Percentiles rank a stretch among this genome's conserved stretches.
Conservation (phyloP, 1,140 invertebrate species). For the Phymorhynchus buccinoides region DNA sequence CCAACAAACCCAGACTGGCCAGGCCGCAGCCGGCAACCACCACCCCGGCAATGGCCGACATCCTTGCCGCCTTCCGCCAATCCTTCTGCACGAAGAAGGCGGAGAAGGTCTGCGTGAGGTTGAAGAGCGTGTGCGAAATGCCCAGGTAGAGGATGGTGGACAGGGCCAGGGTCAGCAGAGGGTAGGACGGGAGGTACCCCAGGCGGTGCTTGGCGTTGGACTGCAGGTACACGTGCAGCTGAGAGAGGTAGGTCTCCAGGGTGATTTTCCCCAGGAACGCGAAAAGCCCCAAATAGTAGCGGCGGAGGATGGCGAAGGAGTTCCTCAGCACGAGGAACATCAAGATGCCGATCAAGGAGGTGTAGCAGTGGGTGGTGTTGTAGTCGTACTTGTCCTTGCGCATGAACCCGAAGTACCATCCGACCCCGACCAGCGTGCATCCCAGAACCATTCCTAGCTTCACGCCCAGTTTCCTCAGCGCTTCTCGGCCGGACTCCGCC, state of each 20-base stretch:
- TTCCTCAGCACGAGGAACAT: conserved; percentile 60
- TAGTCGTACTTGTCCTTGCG: conserved; percentile 57
- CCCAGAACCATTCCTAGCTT: conserved; percentile 41
- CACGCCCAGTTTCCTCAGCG: conserved; percentile 20
- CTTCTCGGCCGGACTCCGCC: conserved; percentile 8
- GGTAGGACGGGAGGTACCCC: conserved; percentile 54
- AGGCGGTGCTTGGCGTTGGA: conserved; percentile 62
- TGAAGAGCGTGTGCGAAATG: conserved; percentile 56
- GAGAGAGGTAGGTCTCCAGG: conserved; percentile 64
- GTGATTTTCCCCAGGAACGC: conserved; percentile 62
- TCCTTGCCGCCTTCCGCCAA: conserved; percentile 25
- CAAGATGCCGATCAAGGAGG: conserved; percentile 57
- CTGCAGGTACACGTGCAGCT: conserved; percentile 64
- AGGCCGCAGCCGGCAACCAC: neutral
- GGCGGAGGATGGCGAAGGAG: conserved; percentile 47
- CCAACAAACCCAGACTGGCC: neutral
- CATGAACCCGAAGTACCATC: conserved; percentile 54
- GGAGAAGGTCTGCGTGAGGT: conserved; percentile 57
- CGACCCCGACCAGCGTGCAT: conserved; percentile 21
- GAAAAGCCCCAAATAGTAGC: conserved; percentile 55
- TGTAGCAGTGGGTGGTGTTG: conserved; percentile 59
- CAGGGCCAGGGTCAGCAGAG: conserved; percentile 60
- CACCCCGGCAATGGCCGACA: neutral
- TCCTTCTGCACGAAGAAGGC: conserved; percentile 57
- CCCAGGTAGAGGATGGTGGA: conserved; percentile 58